Percentiles rank a stretch among this genome's conserved stretches.
Conservation (phyloP, 2,888 invertebrate genomes). For the Metallyticus violacea region DNA sequence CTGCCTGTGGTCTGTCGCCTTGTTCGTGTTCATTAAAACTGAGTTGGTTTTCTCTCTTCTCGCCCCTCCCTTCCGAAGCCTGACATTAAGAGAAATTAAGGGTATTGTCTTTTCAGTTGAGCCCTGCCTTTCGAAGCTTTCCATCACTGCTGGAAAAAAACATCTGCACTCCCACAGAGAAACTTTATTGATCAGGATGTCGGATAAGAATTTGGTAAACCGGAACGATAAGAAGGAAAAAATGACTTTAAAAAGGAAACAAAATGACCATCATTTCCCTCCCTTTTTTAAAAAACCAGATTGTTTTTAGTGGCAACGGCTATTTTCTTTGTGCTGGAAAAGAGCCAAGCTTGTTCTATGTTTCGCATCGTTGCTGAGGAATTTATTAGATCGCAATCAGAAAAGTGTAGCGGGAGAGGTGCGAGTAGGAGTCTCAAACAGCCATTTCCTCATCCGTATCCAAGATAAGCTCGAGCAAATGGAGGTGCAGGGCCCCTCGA, state of each 20-base stretch:
- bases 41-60: background rate
- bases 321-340: background rate
- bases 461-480: slow-evolving; percentile 11
- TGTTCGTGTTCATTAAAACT: background rate
- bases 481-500: background rate
- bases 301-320: background rate
- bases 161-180: no score
- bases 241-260: background rate
- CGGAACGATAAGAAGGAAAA: background rate
- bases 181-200: background rate
- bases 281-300: background rate
- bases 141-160: background rate
- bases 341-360: background rate
- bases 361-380: background rate
- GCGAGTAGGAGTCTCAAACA: background rate
- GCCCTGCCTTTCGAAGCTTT: background rate
- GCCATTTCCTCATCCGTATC: background rate
- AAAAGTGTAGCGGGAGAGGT: background rate
- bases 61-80: background rate
- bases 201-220: background rate
- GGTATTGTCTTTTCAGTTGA: background rate
- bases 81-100: background rate
- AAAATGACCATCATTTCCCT: background rate
- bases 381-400: slow-evolving; percentile 6
- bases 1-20: background rate